These are phyloP conservation scores for Myotis yumanensis DNA, from an alignment of 2,113 vertebrate species.

Conservation along the genomic window DNA sequence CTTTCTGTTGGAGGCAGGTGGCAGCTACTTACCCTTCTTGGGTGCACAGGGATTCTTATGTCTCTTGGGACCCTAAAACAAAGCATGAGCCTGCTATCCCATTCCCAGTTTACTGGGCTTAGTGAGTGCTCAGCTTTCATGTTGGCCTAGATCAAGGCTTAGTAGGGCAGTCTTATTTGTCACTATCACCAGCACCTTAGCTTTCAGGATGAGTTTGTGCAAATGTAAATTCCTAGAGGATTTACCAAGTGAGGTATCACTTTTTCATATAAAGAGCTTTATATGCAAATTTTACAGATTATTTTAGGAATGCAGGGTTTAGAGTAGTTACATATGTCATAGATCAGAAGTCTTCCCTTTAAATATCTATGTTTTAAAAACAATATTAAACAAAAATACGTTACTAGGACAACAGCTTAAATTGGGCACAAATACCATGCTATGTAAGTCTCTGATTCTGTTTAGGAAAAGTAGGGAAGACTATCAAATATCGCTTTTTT, in stretches of 20 bases:
- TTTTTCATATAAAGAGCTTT: conserved; percentile 22
- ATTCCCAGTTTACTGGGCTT: not conserved
- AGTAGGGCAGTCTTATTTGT: not conserved
- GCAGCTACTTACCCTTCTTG: not conserved
- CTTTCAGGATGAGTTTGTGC: conserved; percentile 19
- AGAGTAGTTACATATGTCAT: not conserved
- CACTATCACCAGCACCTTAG: not conserved
- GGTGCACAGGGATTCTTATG: not conserved
- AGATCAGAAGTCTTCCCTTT: not conserved
- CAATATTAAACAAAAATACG: not conserved
- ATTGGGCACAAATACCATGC: not conserved
- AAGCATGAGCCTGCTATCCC: not conserved
- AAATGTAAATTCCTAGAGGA: not conserved
- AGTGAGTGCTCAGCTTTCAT: not conserved
- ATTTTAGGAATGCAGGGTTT: not conserved
- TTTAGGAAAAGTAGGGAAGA: not conserved
- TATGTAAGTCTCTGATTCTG: not conserved
- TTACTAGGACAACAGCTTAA: not conserved
- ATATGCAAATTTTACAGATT: not conserved
- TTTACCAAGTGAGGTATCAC: not conserved
- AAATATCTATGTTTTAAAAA: conserved; percentile 16
- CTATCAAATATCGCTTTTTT: not conserved
- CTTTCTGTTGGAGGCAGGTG: not conserved
- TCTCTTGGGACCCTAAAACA: not conserved
- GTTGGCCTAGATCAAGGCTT: not conserved